Evolutionary conservation across 1,140 invertebrate genomes (phyloP), one percentile per base, ranked within the genome.

Genomic region (Caerostris darwini): DNA sequence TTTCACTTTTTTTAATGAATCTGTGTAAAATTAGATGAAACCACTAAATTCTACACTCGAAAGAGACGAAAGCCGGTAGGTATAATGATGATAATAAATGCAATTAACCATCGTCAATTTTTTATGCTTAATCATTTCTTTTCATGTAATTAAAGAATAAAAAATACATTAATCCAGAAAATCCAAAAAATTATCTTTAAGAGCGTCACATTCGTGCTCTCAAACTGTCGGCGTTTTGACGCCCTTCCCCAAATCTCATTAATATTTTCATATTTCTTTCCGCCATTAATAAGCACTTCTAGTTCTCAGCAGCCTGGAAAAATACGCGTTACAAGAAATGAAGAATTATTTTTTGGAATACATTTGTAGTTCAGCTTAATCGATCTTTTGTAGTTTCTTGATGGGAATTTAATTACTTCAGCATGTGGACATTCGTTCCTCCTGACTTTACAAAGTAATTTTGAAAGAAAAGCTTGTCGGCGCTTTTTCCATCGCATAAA

Each of bases 361-460:
- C 17, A 64, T 64, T 64, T 64, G 61, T 64, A 64, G 61, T 17
- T 7, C 61, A 17, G 61, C 71, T 19, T 81, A 81, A 81, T 81
- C 71, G 71, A 81, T 81, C 71, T 50, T 50, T n/a, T 50, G 61
- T 3, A 64, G 61, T 10, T 17, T 3, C 61, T 64, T 81, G 71
- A 81, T 81, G 50, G 71, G 71, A 81, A 81, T 81, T 81, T 81
- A 81, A 81, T 81, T 81, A 81, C 71, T 81, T 64, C 50, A 10
- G 5, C 71, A 81, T 7, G 71, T 81, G 50, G 71, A 81, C 71
- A 81, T n/a, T 81, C 71, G 34, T 19, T 10, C 4, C 12, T 19
- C 71, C 12, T 81, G 71, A 81, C 71, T 81, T 81, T 19, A 50
- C n/a, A 12, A 67, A 81, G 71, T 10, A 10, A 10, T 19, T 50